Base-by-base conservation (phyloP, 2,113 vertebrate species). In the Ceuthmochares aereus region DNA sequence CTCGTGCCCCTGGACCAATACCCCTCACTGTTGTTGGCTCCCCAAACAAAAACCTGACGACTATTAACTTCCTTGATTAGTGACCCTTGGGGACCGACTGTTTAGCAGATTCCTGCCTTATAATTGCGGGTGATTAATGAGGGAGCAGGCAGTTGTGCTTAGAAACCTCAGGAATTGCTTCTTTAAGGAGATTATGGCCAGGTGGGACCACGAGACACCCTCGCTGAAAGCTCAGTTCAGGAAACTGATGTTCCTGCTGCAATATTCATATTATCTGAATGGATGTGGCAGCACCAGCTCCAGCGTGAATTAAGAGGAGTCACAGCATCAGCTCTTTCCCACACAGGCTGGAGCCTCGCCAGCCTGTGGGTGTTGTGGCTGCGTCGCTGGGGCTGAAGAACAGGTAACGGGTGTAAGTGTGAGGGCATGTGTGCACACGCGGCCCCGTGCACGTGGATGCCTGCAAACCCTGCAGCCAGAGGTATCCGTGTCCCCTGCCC, bases 101-200 rank as follows among this genome's bases (percentile, higher is more conserved):
- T 83, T 96, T 70, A 95, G 94, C 97, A 96, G 95, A 95, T 96
- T 94, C 92, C 75, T 52, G 37, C 2, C 94, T 95, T 89, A 62
- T 97, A 97, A 98, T 97, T 97, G 96, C 93, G 29, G 94, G 95
- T 97, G 98, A 98, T 97, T 96, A 97, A 98, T 96, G 97, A 80
- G 66, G 87, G 89, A 97, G 95, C 64, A 36, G 92, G 92, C 91
- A 80, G 74, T 70, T 93, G 92, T 88, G 96, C 90, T 97, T 75
- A 78, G 90, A 79, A 94, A 93, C 82, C 84, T 87, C 96, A 64
- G 73, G 91, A 96, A 97, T 97, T 96, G 95, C 92, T 92, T 76
- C 95, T 97, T 95, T 63, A 87, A 96, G 93, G 93, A 80, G 94
- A 94, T 77, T 90, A 40, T 56, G 82, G 95, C 97, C 94, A 63